A percentile compares a stretch with the other conserved stretches of the same genome.
Conservation (phyloP, 2,113 vertebrate genomes). For the Ranitomeya imitator region DNA sequence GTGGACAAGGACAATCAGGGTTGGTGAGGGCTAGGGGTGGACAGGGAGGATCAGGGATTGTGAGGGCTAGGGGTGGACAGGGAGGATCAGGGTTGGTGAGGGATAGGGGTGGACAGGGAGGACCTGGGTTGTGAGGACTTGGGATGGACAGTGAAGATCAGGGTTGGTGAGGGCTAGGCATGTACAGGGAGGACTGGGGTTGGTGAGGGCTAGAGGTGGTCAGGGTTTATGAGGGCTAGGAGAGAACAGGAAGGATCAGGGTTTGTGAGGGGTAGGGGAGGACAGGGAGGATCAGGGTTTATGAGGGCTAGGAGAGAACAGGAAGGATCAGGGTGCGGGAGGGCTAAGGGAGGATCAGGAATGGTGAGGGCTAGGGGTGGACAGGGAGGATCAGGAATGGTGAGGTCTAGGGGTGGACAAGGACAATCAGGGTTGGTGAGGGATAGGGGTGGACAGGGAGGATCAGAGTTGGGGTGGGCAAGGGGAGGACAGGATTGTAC, state of each 20-base stretch:
- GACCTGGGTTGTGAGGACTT: no score
- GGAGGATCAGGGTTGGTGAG: no score
- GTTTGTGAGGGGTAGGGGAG: no score
- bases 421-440: neutral
- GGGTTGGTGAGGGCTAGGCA: no score
- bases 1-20: neutral
- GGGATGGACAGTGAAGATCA: no score
- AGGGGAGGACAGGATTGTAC: neutral
- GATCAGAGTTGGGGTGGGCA: neutral
- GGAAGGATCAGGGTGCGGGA: neutral
- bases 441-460: neutral
- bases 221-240: neutral
- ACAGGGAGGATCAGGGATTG: no score
- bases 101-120: no score
- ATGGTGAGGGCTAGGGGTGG: accelerated
- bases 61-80: neutral
- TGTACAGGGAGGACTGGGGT: no score
- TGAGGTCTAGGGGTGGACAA: neutral
- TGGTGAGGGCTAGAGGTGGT: no score
- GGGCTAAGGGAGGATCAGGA: neutral
- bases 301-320: neutral
- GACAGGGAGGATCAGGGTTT: neutral
- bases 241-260: neutral
- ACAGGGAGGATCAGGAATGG: neutral
- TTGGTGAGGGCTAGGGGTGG: neutral